Evolutionary conservation across 2,113 vertebrate species (phyloP).

Genomic region (Reinhardtius hippoglossoides): DNA sequence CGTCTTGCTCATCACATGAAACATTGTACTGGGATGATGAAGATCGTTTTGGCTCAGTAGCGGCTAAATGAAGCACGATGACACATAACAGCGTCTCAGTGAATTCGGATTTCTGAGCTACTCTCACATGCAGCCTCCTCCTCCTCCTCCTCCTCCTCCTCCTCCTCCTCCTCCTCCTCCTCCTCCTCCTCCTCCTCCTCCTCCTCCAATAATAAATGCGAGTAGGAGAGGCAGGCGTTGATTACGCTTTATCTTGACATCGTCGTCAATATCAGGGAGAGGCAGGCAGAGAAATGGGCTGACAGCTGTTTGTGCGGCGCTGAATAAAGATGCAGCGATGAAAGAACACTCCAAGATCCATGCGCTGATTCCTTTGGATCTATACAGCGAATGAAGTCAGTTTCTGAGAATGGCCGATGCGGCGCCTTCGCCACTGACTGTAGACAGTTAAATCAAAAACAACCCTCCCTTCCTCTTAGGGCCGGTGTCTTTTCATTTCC

Average conservation of each 20-base stretch:
- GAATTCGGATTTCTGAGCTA: conserved; percentile 17
- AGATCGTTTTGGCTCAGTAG: no score
- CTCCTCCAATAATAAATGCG: no score
- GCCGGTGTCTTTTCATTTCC: neutral
- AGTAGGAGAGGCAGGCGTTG: conserved; percentile 11
- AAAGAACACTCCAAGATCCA: conserved; percentile 44
- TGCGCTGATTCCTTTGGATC: conserved; percentile 24
- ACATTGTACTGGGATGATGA: no score
- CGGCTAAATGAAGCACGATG: neutral
- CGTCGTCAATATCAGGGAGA: conserved; percentile 33
- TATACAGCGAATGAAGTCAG: conserved; percentile 6
- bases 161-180: conserved; percentile 2
- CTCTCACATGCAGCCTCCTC: conserved; percentile 1
- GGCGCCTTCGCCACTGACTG: neutral
- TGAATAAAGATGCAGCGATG: conserved; percentile 30
- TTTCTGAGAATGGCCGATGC: neutral
- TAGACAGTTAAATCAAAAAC: conserved; percentile 36
- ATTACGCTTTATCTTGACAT: conserved; percentile 35
- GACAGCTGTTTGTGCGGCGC: conserved; percentile 23
- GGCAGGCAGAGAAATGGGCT: conserved; percentile 17
- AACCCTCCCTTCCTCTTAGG: neutral
- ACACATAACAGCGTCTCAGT: conserved; percentile 23
- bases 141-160: conserved; percentile 12
- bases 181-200: conserved; percentile 1
- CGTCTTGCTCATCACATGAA: no score